phyloP scores from a whole-genome alignment of 1,140 invertebrate species.

The Leptopilina boulardi region DNA sequence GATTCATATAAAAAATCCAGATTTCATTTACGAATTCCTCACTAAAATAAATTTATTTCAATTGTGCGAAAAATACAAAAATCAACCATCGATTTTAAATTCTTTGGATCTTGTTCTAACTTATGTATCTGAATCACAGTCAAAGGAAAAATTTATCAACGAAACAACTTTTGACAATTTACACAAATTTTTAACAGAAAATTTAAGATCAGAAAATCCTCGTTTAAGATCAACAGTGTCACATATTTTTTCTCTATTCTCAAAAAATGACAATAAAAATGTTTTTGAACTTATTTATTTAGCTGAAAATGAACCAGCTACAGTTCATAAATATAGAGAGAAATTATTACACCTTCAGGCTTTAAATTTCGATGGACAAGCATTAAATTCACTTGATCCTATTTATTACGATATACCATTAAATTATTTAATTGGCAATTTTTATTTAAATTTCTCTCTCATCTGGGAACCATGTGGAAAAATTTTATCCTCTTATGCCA shows the following conservation, averaged over 20 bases:
- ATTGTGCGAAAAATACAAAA: constrained; percentile 53
- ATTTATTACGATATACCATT: constrained; percentile 80
- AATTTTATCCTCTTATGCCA: constrained; percentile 85
- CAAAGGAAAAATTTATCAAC: constrained; percentile 55
- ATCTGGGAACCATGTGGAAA: constrained; percentile 90
- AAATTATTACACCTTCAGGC: constrained; percentile 85
- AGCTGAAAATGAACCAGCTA: constrained; percentile 81
- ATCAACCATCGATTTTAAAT: constrained; percentile 62
- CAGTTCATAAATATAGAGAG: constrained; percentile 86
- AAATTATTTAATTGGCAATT: constrained; percentile 86
- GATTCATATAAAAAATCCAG: constrained; percentile 76
- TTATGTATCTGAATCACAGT: constrained; percentile 52
- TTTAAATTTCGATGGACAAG: constrained; percentile 80
- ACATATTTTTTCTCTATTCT: constrained; percentile 84
- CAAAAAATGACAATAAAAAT: constrained; percentile 67
- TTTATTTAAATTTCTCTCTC: constrained; percentile 92
- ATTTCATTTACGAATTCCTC: constrained; percentile 71
- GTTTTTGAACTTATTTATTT: constrained; percentile 61
- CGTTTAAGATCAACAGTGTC: constrained; percentile 82
- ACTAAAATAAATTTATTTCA: constrained; percentile 61
- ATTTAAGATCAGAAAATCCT: constrained; percentile 70
- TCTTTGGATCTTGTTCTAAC: constrained; percentile 63
- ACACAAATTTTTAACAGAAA: constrained; percentile 48
- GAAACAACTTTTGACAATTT: constrained; percentile 58
- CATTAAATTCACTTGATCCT: constrained; percentile 77